Percentiles rank a stretch among this genome's conserved stretches.
Evolutionary conservation across 1,140 invertebrate species (phyloP).

Genomic region (Caligus rogercresseyi): DNA sequence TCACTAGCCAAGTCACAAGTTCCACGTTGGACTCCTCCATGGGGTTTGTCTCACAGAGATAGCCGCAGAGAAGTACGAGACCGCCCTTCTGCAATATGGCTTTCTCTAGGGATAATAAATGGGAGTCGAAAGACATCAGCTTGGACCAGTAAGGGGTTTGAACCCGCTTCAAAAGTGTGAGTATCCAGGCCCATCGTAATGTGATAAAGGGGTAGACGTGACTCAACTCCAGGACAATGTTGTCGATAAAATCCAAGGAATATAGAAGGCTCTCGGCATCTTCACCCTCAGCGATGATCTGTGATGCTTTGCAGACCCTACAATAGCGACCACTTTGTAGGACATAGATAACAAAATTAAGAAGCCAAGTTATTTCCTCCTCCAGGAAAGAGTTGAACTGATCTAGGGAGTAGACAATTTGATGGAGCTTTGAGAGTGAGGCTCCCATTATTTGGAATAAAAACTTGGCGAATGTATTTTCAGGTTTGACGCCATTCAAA

Average conservation of each 20-base stretch:
- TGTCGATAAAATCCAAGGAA: conserved; percentile 1
- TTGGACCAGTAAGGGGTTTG: not conserved
- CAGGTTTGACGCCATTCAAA: not conserved
- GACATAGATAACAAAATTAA: conserved; percentile 16
- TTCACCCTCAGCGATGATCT: not conserved
- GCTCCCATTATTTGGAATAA: conserved; percentile 14
- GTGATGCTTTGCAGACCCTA: conserved; percentile 4
- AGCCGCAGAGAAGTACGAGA: conserved; percentile 6
- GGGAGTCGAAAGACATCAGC: not conserved
- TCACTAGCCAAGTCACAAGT: not conserved
- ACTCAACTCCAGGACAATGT: not conserved
- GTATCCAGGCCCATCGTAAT: conserved; percentile 6
- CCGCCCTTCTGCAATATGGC: conserved; percentile 3
- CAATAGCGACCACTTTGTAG: conserved; percentile 3
- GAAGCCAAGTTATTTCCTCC: not conserved
- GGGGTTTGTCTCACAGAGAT: conserved; percentile 8
- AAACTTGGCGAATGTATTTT: conserved; percentile 12
- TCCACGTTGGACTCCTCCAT: conserved; percentile 7
- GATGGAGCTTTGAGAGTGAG: conserved; percentile 5
- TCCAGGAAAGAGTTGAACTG: not conserved
- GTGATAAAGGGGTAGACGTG: conserved; percentile 6
- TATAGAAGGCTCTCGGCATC: not conserved
- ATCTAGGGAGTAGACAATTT: conserved; percentile 4
- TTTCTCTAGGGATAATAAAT: not conserved
- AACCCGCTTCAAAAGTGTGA: not conserved